Percentiles rank a stretch among this genome's conserved stretches.
These are phyloP conservation scores for Chaetoderma sp. DNA, from an alignment of 2,888 invertebrate genomes.

Conservation along the genomic window DNA sequence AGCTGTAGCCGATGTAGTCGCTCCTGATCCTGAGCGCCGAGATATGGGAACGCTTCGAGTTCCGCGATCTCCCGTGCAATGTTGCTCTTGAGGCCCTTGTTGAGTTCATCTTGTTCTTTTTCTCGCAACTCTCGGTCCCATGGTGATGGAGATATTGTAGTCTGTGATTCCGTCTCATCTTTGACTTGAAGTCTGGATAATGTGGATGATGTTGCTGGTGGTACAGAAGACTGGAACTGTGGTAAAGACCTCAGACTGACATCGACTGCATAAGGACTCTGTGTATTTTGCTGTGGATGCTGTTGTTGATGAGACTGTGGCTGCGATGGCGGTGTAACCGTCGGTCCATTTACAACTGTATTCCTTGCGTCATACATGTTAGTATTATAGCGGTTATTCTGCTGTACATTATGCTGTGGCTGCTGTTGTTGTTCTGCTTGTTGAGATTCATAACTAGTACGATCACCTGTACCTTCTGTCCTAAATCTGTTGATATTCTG, in stretches of 20 bases:
- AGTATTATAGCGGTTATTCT: too few species aligned
- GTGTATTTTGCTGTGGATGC: constrained; percentile 29
- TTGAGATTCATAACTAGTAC: constrained; percentile 18
- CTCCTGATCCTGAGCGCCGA: constrained; percentile 58
- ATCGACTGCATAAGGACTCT: too few species aligned
- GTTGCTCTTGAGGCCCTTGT: constrained; percentile 82
- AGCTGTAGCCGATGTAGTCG: constrained; percentile 75
- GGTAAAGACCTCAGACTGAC: too few species aligned
- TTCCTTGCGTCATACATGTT: too few species aligned
- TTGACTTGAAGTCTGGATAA: constrained; percentile 13
- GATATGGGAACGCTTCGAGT: constrained; percentile 73
- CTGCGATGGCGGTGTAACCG: not conserved
- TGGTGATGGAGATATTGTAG: constrained; percentile 71
- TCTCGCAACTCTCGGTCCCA: constrained; percentile 96
- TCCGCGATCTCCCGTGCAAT: constrained; percentile 90
- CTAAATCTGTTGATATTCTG: constrained; percentile 39
- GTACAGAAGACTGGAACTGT: not conserved
- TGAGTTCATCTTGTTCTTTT: constrained; percentile 80
- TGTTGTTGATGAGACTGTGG: constrained; percentile 24
- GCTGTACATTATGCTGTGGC: constrained; percentile 44
- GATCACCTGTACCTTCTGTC: not conserved
- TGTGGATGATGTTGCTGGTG: not conserved
- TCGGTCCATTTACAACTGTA: too few species aligned
- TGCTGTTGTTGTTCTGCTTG: constrained; percentile 29
- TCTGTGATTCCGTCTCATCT: constrained; percentile 32